These are phyloP conservation scores for Campylomormyrus tamandua DNA, from an alignment of 2,113 vertebrate genomes.

Conservation along the genomic window DNA sequence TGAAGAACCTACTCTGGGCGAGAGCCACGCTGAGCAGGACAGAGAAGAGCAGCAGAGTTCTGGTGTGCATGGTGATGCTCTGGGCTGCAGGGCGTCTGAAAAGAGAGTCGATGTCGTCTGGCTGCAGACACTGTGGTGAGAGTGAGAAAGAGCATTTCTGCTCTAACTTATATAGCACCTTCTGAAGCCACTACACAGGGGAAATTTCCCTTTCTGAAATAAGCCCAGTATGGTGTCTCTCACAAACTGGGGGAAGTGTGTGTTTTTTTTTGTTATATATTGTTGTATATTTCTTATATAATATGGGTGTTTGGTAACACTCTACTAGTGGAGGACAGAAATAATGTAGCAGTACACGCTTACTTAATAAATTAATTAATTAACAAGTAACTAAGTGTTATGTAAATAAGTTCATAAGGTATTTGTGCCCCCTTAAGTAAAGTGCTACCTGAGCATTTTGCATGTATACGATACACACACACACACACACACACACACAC, in stretches of 20 bases:
- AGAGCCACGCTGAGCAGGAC: conserved; percentile 32
- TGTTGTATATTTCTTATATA: background rate
- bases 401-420: background rate
- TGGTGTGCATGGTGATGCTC: conserved; percentile 23
- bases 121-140: background rate
- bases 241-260: background rate
- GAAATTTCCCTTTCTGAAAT: background rate
- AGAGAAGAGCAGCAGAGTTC: conserved; percentile 42
- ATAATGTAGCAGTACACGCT: background rate
- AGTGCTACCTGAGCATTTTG: background rate
- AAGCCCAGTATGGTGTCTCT: background rate
- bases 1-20: conserved; percentile 34
- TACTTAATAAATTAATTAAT: background rate
- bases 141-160: background rate
- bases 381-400: background rate
- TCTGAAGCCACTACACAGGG: background rate
- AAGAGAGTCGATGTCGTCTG: background rate
- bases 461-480: background rate
- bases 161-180: background rate
- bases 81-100: background rate
- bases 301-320: background rate
- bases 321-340: background rate
- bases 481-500: too few relatives aligned
- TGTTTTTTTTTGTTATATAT: background rate
- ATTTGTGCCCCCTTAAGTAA: background rate